phyloP scores from a whole-genome alignment of 2,888 invertebrate species.

The Cephus sareptanus region DNA sequence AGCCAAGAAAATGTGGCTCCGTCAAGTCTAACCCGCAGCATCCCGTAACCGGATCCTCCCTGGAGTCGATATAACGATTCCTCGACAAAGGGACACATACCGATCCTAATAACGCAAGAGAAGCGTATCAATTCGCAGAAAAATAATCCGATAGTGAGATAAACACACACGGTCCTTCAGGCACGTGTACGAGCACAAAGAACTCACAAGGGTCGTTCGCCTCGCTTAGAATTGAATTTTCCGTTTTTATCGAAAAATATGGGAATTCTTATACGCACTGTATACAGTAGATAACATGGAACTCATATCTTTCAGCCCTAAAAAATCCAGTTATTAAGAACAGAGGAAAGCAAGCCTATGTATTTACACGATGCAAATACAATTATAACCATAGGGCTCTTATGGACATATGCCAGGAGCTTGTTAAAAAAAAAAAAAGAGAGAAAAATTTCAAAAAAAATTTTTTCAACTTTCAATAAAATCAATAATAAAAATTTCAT shows the following conservation, averaged over 20 bases:
- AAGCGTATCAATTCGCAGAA: neutral
- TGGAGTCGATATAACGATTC: neutral
- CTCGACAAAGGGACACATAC: neutral
- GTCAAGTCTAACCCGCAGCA: neutral
- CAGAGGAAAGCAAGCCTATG: neutral
- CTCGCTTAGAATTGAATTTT: no score
- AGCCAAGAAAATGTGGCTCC: neutral
- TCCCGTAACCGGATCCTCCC: neutral
- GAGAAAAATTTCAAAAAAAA: neutral
- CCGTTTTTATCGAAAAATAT: neutral
- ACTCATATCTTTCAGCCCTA: neutral
- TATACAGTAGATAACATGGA: neutral
- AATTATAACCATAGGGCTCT: neutral
- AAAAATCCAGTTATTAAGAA: neutral
- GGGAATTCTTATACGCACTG: neutral
- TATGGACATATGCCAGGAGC: neutral
- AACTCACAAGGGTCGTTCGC: neutral
- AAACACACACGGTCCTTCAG: neutral
- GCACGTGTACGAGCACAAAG: neutral
- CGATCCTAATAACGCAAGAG: neutral
- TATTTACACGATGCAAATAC: neutral
- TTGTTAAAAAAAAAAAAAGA: neutral
- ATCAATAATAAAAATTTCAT: neutral
- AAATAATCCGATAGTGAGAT: neutral
- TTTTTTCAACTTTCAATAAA: neutral